phyloP scores from a whole-genome alignment of 2,113 vertebrate genomes.

The Hepsetus odoe region DNA sequence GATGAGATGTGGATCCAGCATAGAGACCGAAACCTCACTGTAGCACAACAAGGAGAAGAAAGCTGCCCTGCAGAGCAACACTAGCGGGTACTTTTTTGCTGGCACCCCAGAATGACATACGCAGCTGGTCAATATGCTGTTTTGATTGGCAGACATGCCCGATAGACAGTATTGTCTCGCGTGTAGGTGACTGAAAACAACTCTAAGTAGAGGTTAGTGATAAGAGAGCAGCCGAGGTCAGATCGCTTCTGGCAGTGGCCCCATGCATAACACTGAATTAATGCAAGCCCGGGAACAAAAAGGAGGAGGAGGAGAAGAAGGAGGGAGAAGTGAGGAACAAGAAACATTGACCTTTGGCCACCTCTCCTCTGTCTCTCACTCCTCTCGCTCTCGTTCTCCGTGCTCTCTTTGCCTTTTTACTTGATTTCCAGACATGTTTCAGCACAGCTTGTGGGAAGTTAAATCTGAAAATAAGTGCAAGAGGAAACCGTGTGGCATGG shows the following conservation, averaged over 20 bases:
- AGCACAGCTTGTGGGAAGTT: too few relatives aligned
- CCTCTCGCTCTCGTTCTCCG: neutral
- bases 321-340: neutral
- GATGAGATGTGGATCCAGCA: too few relatives aligned
- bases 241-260: conserved; percentile 32
- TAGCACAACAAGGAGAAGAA: neutral
- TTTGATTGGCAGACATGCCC: neutral
- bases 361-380: neutral
- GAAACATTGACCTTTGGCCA: conserved; percentile 15
- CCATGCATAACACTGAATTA: conserved; percentile 8
- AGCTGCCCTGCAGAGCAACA: neutral
- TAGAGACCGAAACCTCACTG: too few relatives aligned
- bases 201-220: neutral
- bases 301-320: neutral
- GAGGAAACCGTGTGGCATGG: too few relatives aligned
- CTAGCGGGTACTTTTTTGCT: too few relatives aligned
- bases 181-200: conserved; percentile 13
- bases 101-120: too few relatives aligned
- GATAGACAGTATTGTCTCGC: neutral
- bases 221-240: conserved; percentile 7
- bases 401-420: neutral
- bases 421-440: too few relatives aligned
- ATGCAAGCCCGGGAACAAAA: conserved; percentile 16
- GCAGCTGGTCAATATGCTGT: neutral
- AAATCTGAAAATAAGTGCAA: too few relatives aligned